phyloP scores from a whole-genome alignment of 2,113 vertebrate genomes.

The Butorides virescens region DNA sequence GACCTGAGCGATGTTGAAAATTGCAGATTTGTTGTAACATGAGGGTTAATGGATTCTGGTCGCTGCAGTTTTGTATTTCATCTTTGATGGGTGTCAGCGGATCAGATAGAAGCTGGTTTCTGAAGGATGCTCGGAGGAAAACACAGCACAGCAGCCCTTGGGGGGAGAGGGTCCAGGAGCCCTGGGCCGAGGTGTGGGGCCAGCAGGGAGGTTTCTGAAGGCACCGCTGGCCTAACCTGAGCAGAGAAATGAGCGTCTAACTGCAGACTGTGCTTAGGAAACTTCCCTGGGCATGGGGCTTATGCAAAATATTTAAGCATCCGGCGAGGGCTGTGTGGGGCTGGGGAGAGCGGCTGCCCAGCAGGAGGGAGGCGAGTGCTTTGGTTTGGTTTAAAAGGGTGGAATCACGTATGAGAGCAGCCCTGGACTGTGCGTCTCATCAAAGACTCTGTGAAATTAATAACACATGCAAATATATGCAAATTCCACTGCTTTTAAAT shows the following conservation, averaged over 20 bases:
- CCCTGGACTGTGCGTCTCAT: background rate
- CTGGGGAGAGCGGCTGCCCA: background rate
- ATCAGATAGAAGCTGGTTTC: background rate
- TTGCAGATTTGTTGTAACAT: background rate
- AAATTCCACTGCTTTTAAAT: conserved; percentile 33
- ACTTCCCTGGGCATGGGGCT: background rate
- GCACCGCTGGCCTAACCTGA: background rate
- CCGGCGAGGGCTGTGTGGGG: background rate
- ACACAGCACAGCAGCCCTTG: background rate
- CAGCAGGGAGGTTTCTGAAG: background rate
- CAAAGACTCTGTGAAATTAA: conserved; percentile 19
- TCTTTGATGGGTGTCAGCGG: background rate
- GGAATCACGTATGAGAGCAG: background rate
- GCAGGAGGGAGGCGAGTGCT: background rate
- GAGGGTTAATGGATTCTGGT: background rate
- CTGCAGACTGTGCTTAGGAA: background rate
- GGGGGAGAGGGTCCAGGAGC: background rate
- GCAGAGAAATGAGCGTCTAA: background rate
- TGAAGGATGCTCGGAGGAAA: background rate
- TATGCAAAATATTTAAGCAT: background rate
- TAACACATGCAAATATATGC: conserved; percentile 50
- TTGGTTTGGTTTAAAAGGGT: background rate
- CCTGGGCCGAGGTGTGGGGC: background rate
- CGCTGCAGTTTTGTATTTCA: background rate
- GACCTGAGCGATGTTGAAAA: background rate